Conservation (phyloP, 2,113 vertebrate species). For the Otocyon megalotis region DNA sequence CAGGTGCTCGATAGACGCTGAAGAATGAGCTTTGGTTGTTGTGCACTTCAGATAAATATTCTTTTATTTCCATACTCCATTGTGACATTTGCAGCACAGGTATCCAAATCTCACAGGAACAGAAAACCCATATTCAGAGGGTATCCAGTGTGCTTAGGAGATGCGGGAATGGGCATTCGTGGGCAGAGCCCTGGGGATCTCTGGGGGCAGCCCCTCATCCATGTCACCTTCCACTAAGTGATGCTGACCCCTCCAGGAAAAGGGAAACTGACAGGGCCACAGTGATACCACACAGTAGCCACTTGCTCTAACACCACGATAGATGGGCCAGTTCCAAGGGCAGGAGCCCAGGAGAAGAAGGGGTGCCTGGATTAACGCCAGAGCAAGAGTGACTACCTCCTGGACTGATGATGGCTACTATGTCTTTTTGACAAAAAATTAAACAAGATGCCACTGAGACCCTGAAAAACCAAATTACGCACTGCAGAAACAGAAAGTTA, state of each 20-base stretch:
- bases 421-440: neutral
- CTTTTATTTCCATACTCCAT: conserved; percentile 74
- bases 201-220: neutral
- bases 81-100: conserved; percentile 55
- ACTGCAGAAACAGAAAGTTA: neutral
- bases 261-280: neutral
- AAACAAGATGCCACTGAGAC: neutral
- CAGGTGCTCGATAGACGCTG: neutral
- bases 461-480: neutral
- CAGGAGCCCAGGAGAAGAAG: neutral
- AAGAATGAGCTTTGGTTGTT: neutral
- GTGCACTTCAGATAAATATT: conserved; percentile 39
- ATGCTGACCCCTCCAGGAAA: neutral
- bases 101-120: neutral
- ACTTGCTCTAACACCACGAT: neutral
- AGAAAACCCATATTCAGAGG: neutral
- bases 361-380: neutral
- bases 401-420: neutral
- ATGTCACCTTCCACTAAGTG: neutral
- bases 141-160: neutral
- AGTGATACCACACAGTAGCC: neutral
- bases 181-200: too few species aligned
- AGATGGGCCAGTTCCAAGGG: neutral
- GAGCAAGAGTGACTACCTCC: neutral
- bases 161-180: neutral